Base-by-base conservation (phyloP, 2,113 vertebrate genomes). In the Microcebus lehilahytsara region DNA sequence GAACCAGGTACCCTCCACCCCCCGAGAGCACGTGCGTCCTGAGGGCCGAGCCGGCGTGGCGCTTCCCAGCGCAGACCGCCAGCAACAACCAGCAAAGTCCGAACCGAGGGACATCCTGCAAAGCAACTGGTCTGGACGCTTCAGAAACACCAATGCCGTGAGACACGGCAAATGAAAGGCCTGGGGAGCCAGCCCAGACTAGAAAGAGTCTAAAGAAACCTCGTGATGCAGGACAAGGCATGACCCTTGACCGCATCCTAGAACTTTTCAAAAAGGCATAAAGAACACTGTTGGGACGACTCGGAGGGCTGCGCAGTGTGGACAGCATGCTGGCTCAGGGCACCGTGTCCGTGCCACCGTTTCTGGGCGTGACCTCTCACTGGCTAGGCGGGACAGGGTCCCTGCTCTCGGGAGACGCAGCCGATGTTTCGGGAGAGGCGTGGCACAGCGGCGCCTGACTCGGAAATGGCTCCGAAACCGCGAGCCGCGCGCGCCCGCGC, bases 331-430 rank as follows among this genome's bases (percentile, higher is more conserved):
- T 56, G 2, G 40, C 32, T 58, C n/a, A 23, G 4, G 9, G 9
- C 23, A 9, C 22, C 8, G 17, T 9, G 49, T 40, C 42, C 30
- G 7, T 5, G 23, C 34, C 2, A 9, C 71, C 0, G 0, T 64
- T 90, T 90, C 87, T 58, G 71, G 42, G 4, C 9, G 32, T n/a
- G 37, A 25, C 58, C 2, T n/a, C 1, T 5, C 11, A 11, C 20
- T 4, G 77, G 58, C 40, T 34, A 42, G 22, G 0, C 6, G 51
- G 40, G 40, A n/a, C 42, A 23, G 25, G 19, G 3, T 42, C 72
- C 27, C 49, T 30, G 53, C 64, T 72, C 34, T 22, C 62, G 64
- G 9, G n/a, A 81, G 37, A 40, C 5, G 32, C 6, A 12, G 66
- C 2, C 0, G 4, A 34, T 2, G 34, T 2, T 58, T 51, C 66